These are phyloP conservation scores for Zophobas atratus DNA, from an alignment of 1,140 invertebrate genomes.

Conservation along the genomic window DNA sequence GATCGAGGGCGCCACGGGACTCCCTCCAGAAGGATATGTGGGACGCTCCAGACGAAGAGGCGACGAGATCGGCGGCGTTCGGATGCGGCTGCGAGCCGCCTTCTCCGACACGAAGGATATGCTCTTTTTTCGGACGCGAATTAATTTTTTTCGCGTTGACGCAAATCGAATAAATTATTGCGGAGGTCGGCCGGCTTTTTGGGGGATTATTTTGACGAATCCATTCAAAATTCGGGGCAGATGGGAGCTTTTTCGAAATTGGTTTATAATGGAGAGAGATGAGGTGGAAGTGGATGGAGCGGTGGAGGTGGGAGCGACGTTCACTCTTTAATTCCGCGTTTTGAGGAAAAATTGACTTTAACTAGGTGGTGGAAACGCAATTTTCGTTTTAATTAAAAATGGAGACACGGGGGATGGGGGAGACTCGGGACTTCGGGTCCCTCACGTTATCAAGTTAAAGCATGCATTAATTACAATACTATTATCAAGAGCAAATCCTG, in stretches of 20 bases:
- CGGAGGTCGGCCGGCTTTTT: slow-evolving; percentile 10
- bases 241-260: neutral
- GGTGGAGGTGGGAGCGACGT: too few species aligned
- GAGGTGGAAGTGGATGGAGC: too few species aligned
- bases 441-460: too few species aligned
- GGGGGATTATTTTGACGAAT: slow-evolving; percentile 21
- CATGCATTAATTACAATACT: too few species aligned
- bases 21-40: slow-evolving; percentile 28
- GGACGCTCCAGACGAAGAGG: slow-evolving; percentile 7
- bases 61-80: slow-evolving; percentile 5
- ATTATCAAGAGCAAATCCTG: too few species aligned
- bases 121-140: slow-evolving; percentile 8
- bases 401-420: too few species aligned
- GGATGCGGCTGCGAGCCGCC: neutral
- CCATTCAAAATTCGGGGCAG: neutral
- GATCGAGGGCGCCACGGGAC: slow-evolving; percentile 46
- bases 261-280: neutral
- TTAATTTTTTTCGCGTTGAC: slow-evolving; percentile 26
- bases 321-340: too few species aligned
- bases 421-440: too few species aligned
- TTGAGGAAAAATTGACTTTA: too few species aligned
- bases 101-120: neutral
- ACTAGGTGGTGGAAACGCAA: too few species aligned
- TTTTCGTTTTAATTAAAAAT: too few species aligned
- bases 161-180: slow-evolving; percentile 37